These are phyloP conservation scores for Regulus satrapa DNA, from an alignment of 2,113 vertebrate species.

Conservation along the genomic window DNA sequence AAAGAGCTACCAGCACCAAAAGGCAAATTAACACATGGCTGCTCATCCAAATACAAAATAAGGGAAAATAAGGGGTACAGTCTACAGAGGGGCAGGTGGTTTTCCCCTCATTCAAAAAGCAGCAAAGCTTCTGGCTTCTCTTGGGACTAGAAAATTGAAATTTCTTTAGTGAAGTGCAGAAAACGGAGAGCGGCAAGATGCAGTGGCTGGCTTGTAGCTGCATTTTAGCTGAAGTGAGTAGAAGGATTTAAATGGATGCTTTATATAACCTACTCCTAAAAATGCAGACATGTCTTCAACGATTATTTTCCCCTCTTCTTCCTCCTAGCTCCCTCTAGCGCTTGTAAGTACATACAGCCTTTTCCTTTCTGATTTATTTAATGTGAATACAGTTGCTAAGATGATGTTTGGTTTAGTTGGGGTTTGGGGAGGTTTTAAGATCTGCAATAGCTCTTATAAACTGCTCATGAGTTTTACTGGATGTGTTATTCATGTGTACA, in stretches of 20 bases:
- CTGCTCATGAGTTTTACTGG: not conserved
- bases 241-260: not conserved
- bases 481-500: not conserved
- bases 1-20: not conserved
- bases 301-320: not conserved
- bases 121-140: not conserved
- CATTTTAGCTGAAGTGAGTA: not conserved
- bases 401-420: not conserved
- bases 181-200: not conserved
- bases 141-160: not conserved
- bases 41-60: not conserved
- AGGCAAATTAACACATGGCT: not conserved
- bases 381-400: not conserved
- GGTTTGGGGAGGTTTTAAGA: not conserved
- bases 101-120: not conserved
- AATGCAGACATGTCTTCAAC: not conserved
- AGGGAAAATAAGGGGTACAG: not conserved
- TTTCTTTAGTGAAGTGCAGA: not conserved
- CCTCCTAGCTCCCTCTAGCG: conserved; percentile 50
- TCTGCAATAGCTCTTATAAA: not conserved
- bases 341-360: not conserved
- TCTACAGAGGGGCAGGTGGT: fast-evolving
- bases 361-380: not conserved
- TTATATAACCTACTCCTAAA: not conserved
- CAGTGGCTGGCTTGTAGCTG: not conserved